phyloP scores from a whole-genome alignment of 2,888 invertebrate species.

The Sarcophaga caerulescens region DNA sequence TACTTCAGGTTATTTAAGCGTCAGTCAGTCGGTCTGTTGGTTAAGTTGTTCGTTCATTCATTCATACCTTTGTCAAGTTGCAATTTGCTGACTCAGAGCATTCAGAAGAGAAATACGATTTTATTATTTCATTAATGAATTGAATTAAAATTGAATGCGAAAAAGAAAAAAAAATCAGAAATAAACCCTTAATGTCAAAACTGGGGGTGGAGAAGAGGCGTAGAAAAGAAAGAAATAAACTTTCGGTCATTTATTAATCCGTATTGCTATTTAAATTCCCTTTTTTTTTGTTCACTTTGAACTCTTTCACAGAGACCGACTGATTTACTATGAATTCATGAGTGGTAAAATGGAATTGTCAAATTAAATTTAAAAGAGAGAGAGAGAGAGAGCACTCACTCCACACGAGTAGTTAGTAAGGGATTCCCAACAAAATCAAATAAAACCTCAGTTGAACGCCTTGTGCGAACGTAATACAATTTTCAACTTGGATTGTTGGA shows the following conservation, averaged over 20 bases:
- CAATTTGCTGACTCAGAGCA: constrained; percentile 34
- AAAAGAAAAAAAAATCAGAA: too few species aligned
- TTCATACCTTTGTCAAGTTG: constrained; percentile 7
- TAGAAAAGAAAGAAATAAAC: not conserved
- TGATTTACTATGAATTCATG: constrained; percentile 44
- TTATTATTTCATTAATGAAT: constrained; percentile 44
- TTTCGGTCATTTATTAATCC: not conserved
- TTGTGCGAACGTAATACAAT: not conserved
- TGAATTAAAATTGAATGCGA: constrained; percentile 2
- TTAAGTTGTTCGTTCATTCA: too few species aligned
- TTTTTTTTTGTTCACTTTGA: constrained; percentile 32
- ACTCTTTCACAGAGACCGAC: constrained; percentile 10
- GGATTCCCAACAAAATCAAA: not conserved
- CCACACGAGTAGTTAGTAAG: not conserved
- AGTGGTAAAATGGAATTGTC: constrained; percentile 48
- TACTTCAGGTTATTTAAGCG: too few species aligned
- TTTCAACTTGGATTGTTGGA: not conserved
- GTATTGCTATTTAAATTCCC: not conserved
- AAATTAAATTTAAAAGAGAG: constrained; percentile 13
- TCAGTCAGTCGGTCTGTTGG: too few species aligned
- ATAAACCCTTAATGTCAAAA: too few species aligned
- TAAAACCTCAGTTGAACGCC: not conserved
- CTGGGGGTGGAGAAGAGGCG: not conserved
- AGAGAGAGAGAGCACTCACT: not conserved
- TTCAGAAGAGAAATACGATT: not conserved